Evolutionary conservation across 2,797 vertebrate species (phyloP).

Genomic region (Cossypha caffra): DNA sequence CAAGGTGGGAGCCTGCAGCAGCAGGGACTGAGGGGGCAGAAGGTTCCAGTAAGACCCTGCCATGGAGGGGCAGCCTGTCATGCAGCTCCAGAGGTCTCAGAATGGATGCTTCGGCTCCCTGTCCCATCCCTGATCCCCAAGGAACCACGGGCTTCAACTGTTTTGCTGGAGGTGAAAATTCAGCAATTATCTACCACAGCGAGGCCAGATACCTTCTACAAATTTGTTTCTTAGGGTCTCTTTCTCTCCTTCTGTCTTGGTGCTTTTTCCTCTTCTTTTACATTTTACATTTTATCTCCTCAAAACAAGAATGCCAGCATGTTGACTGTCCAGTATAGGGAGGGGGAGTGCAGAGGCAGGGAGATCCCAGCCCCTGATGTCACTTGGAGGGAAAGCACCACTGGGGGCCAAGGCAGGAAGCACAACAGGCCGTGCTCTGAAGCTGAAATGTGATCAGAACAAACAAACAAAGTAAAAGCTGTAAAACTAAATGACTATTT

Average conservation of each 20-base stretch:
- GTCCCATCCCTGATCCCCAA: neutral
- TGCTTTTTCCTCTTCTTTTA: neutral
- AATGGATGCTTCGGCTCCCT: neutral
- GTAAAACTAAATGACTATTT: slow-evolving; percentile 51
- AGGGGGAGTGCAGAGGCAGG: neutral
- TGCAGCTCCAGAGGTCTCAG: neutral
- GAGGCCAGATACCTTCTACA: neutral
- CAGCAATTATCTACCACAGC: neutral
- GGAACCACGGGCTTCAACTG: neutral
- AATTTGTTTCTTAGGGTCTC: neutral
- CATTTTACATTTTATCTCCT: neutral
- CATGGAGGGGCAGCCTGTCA: neutral
- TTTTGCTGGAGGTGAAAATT: neutral
- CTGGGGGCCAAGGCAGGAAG: neutral
- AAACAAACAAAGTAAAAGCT: slow-evolving; percentile 66
- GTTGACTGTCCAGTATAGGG: neutral
- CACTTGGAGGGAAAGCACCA: neutral
- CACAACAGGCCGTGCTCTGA: neutral
- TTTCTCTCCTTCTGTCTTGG: neutral
- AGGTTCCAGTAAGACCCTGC: neutral
- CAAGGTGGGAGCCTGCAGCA: neutral
- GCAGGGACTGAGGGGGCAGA: neutral
- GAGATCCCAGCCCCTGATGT: neutral
- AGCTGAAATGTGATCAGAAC: slow-evolving; percentile 47
- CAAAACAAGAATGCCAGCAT: neutral